Evolutionary conservation across 1,140 invertebrate genomes (phyloP).

Genomic region (Drosophila tani): DNA sequence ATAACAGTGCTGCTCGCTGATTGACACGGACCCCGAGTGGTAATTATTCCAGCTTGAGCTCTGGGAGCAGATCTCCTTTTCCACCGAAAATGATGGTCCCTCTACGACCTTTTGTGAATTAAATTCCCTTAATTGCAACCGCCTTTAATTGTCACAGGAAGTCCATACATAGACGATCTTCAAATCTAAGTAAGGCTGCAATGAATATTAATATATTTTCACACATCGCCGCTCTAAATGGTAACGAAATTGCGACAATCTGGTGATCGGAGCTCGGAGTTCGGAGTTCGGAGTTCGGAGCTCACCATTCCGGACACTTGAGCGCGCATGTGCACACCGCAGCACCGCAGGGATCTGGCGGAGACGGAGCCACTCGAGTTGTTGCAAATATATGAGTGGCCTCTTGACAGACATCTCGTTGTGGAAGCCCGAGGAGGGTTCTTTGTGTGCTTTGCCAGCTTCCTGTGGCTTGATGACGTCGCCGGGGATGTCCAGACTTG

Average conservation of each 20-base stretch:
- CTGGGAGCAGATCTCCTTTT: slow-evolving; percentile 50
- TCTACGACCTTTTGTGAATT: slow-evolving; percentile 66
- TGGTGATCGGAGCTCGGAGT: slow-evolving; percentile 42
- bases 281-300: slow-evolving; percentile 20
- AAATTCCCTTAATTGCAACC: slow-evolving; percentile 67
- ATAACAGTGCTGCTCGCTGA: slow-evolving; percentile 54
- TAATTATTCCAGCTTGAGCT: slow-evolving; percentile 63
- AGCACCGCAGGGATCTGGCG: slow-evolving; percentile 60
- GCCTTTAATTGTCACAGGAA: slow-evolving; percentile 49
- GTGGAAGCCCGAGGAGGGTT: slow-evolving; percentile 58
- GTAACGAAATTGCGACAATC: slow-evolving; percentile 60
- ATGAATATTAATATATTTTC: slow-evolving; percentile 58
- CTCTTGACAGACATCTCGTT: slow-evolving; percentile 76
- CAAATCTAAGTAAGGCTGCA: slow-evolving; percentile 11
- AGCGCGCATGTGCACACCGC: slow-evolving; percentile 73
- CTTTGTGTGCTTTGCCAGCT: slow-evolving; percentile 54
- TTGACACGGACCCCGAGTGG: slow-evolving; percentile 71
- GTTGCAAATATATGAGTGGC: slow-evolving; percentile 81
- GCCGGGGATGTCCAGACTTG: slow-evolving; percentile 49
- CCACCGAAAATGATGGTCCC: slow-evolving; percentile 59
- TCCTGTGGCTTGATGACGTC: slow-evolving; percentile 77
- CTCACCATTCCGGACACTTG: slow-evolving; percentile 71
- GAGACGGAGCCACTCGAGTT: slow-evolving; percentile 55
- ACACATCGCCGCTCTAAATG: slow-evolving; percentile 62
- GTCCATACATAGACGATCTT: slow-evolving; percentile 14